Evolutionary conservation across 2,797 vertebrate genomes (phyloP).

Genomic region (Poeciliopsis infans): DNA sequence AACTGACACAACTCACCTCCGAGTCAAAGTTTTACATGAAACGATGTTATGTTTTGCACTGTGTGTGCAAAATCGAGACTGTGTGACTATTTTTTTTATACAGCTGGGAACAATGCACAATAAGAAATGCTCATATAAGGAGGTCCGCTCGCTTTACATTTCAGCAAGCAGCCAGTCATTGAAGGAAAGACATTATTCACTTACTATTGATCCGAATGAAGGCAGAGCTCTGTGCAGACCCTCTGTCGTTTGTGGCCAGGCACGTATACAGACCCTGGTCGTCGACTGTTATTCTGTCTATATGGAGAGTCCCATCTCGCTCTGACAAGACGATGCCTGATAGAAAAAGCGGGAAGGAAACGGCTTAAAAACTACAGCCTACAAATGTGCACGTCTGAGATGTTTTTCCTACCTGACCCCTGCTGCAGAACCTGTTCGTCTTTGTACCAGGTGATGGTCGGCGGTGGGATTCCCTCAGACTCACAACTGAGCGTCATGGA

Average conservation of each 20-base stretch:
- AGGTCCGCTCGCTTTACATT: slow-evolving; percentile 20
- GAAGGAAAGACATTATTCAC: slow-evolving; percentile 13
- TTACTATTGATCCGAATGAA: slow-evolving; percentile 91
- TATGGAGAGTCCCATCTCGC: slow-evolving; percentile 87
- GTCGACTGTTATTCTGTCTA: slow-evolving; percentile 89
- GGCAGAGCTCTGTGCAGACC: slow-evolving; percentile 86
- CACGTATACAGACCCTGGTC: slow-evolving; percentile 93
- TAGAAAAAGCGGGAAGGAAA: slow-evolving; percentile 16
- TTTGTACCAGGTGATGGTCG: slow-evolving; percentile 92
- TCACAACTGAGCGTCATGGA: slow-evolving; percentile 87
- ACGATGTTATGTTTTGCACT: slow-evolving; percentile 21
- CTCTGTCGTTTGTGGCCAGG: slow-evolving; percentile 88
- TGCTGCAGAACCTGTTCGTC: slow-evolving; percentile 84
- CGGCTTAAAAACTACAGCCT: background rate
- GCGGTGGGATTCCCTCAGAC: slow-evolving; percentile 84
- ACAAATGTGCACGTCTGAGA: background rate
- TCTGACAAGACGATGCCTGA: slow-evolving; percentile 90
- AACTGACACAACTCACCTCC: slow-evolving; percentile 24
- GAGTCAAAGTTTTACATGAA: slow-evolving; percentile 35
- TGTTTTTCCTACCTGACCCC: slow-evolving; percentile 85
- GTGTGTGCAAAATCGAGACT: slow-evolving; percentile 32
- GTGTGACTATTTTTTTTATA: slow-evolving; percentile 31
- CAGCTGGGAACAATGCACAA: slow-evolving; percentile 54
- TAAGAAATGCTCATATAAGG: slow-evolving; percentile 49
- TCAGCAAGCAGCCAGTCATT: slow-evolving; percentile 35